These are phyloP conservation scores for Helogale parvula DNA, from an alignment of 2,113 vertebrate genomes.

Conservation along the genomic window DNA sequence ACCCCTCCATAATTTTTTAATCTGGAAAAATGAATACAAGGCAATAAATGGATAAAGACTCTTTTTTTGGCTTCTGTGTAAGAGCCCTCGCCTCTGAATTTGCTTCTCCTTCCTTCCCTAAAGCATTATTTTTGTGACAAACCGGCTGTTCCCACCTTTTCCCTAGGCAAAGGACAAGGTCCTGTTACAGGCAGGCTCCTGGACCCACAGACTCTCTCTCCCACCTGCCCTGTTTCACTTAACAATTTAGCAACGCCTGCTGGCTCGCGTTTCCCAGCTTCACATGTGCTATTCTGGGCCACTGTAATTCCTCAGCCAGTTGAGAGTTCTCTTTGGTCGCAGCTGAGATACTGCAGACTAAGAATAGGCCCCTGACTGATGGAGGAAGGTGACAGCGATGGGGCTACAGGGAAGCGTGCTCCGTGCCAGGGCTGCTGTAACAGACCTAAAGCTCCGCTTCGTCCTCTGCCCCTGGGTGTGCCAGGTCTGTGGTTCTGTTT, in stretches of 20 bases:
- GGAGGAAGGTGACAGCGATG: background rate
- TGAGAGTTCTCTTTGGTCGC: conserved; percentile 43
- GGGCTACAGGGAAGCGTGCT: background rate
- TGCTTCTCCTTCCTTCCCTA: background rate
- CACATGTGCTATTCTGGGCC: conserved; percentile 66
- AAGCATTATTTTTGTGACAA: background rate
- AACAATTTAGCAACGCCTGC: background rate
- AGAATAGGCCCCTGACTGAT: conserved; percentile 71
- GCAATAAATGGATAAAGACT: background rate
- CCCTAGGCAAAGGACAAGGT: background rate
- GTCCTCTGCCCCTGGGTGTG: background rate
- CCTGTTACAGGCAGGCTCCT: background rate
- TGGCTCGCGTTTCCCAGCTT: background rate
- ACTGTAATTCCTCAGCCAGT: conserved; percentile 51
- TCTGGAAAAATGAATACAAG: background rate
- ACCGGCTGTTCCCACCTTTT: background rate
- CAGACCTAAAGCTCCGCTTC: background rate
- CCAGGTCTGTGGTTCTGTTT: background rate
- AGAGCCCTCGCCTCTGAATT: background rate
- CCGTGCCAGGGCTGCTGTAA: background rate
- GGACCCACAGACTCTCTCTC: background rate
- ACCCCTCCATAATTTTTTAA: background rate
- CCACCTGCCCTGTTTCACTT: background rate
- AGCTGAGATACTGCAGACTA: conserved; percentile 70
- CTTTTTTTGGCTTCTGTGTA: background rate